These are phyloP conservation scores for Corapipo altera DNA, from an alignment of 2,113 vertebrate species.

Conservation along the genomic window DNA sequence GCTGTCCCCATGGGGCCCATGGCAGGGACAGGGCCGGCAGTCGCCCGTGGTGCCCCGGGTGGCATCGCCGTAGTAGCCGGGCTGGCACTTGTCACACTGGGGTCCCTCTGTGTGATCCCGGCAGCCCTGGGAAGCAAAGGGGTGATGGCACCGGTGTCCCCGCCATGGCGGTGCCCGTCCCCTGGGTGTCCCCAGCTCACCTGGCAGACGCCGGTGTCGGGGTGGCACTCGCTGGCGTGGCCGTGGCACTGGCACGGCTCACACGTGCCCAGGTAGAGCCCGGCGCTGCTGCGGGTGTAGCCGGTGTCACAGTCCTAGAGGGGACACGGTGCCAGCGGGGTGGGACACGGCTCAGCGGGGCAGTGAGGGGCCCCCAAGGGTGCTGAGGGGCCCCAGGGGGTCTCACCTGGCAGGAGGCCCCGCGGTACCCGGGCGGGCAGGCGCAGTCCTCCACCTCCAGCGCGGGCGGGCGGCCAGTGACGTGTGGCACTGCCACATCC, in stretches of 20 bases:
- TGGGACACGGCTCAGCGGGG: rapidly evolving
- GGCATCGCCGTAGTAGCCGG: slow-evolving; percentile 88
- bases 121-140: slow-evolving; percentile 76
- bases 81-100: slow-evolving; percentile 85
- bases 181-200: slow-evolving; percentile 58
- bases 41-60: slow-evolving; percentile 72
- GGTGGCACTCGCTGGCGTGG: slow-evolving; percentile 82
- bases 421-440: slow-evolving; percentile 88
- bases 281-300: slow-evolving; percentile 82
- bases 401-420: slow-evolving; percentile 92
- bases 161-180: rapidly evolving
- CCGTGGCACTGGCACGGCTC: slow-evolving; percentile 87
- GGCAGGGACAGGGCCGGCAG: slow-evolving; percentile 89
- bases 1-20: slow-evolving; percentile 66
- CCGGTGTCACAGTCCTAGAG: slow-evolving; percentile 89
- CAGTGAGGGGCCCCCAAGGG: rapidly evolving
- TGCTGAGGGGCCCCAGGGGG: rapidly evolving
- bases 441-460: slow-evolving; percentile 91
- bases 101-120: slow-evolving; percentile 86
- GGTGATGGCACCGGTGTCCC: rapidly evolving
- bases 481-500: slow-evolving; percentile 89
- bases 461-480: slow-evolving; percentile 81
- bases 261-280: slow-evolving; percentile 95
- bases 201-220: slow-evolving; percentile 86
- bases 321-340: not conserved